phyloP scores from a whole-genome alignment of 2,113 vertebrate species.

The Malurus alboscapulatus region DNA sequence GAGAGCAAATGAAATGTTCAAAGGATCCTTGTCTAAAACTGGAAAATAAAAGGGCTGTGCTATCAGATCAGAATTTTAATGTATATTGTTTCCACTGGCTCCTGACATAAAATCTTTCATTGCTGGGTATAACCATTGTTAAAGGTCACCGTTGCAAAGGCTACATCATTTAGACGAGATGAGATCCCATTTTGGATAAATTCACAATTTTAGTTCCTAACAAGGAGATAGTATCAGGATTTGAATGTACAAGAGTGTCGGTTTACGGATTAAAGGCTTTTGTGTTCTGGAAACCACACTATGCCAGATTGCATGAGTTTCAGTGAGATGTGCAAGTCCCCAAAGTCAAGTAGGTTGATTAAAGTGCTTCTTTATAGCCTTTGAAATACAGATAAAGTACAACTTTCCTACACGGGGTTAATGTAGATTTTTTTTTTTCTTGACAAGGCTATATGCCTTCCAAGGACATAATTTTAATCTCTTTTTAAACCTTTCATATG shows the following conservation, averaged over 20 bases:
- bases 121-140: constrained; percentile 52
- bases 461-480: constrained; percentile 67
- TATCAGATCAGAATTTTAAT: constrained; percentile 65
- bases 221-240: constrained; percentile 68
- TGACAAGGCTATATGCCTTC: constrained; percentile 38
- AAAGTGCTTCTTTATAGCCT: constrained; percentile 58
- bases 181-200: constrained; percentile 74
- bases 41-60: constrained; percentile 48
- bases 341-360: constrained; percentile 66
- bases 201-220: constrained; percentile 70
- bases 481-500: constrained; percentile 47
- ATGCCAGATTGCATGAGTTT: constrained; percentile 46
- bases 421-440: constrained; percentile 13
- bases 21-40: constrained; percentile 45
- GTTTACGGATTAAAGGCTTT: constrained; percentile 67
- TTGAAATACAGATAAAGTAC: constrained; percentile 60
- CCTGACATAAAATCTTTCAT: constrained; percentile 55
- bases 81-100: constrained; percentile 18
- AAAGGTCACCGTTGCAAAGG: constrained; percentile 68
- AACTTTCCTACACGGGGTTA: constrained; percentile 20
- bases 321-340: constrained; percentile 45
- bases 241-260: constrained; percentile 46
- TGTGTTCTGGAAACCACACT: constrained; percentile 50
- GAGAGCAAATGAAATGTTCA: constrained; percentile 62
- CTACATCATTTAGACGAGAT: constrained; percentile 53